Percentiles rank a stretch among this genome's conserved stretches.
Conservation (phyloP, 2,113 vertebrate genomes). For the Semnopithecus entellus region DNA sequence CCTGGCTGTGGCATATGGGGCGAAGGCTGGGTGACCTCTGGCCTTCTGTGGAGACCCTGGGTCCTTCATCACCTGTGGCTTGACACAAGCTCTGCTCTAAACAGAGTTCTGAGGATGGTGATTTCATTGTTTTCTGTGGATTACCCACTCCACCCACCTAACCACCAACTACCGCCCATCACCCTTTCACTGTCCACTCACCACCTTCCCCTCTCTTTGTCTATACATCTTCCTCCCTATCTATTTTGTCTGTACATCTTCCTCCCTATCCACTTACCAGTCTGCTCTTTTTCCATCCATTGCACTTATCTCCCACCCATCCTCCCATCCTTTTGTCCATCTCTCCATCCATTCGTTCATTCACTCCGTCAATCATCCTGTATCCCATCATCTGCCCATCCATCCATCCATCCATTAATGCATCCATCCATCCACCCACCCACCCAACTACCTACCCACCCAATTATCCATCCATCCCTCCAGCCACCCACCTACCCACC, state of each 20-base stretch:
- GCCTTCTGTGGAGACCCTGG: not conserved
- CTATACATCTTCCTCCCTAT: not conserved
- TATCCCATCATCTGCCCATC: not conserved
- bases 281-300: not conserved
- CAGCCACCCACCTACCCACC: fast-evolving
- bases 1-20: fast-evolving
- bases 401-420: too few relatives aligned
- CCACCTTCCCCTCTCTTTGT: not conserved
- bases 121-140: not conserved
- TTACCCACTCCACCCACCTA: too few relatives aligned
- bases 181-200: not conserved
- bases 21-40: not conserved
- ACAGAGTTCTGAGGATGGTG: not conserved
- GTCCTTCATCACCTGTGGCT: not conserved
- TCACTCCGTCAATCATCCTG: too few relatives aligned
- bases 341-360: not conserved
- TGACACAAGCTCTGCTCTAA: not conserved
- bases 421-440: not conserved
- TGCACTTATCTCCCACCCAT: not conserved
- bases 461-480: fast-evolving
- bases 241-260: not conserved
- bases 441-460: fast-evolving
- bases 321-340: too few relatives aligned
- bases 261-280: not conserved
- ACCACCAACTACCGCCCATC: not conserved